These are phyloP conservation scores for Zingel zingel DNA, from an alignment of 2,113 vertebrate genomes.

Conservation along the genomic window DNA sequence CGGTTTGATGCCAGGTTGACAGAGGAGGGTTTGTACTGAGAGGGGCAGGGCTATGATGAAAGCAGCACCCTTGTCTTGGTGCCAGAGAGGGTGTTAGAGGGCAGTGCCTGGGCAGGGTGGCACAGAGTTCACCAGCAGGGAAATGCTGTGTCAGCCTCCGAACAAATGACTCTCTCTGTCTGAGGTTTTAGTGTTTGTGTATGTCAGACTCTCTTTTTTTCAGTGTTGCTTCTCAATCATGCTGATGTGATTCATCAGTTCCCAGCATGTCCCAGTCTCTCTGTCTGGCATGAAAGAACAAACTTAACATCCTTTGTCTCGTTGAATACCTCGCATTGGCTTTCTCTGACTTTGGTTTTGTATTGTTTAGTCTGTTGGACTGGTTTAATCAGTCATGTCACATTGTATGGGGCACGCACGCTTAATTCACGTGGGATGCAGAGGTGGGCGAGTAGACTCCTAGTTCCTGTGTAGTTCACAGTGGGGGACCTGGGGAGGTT, in stretches of 20 bases:
- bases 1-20: background rate
- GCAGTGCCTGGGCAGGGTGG: conserved; percentile 59
- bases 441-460: background rate
- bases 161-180: conserved; percentile 58
- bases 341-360: background rate
- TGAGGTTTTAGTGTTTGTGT: conserved; percentile 53
- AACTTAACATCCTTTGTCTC: conserved; percentile 11
- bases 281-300: conserved; percentile 14
- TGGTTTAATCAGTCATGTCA: background rate
- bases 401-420: background rate
- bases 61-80: conserved; percentile 48
- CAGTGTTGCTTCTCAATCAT: conserved; percentile 38
- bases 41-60: conserved; percentile 18
- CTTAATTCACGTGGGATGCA: background rate
- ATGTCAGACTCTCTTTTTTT: conserved; percentile 27
- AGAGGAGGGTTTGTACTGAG: background rate
- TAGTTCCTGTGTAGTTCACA: background rate
- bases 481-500: too few species aligned
- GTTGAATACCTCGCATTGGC: background rate
- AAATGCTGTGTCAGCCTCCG: conserved; percentile 58
- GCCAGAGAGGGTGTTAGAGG: conserved; percentile 46
- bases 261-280: conserved; percentile 12
- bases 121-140: conserved; percentile 68
- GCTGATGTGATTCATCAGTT: conserved; percentile 71
- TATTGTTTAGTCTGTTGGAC: background rate